Evolutionary conservation across 2,113 vertebrate species (phyloP).

Genomic region (Shinisaurus crocodilurus): DNA sequence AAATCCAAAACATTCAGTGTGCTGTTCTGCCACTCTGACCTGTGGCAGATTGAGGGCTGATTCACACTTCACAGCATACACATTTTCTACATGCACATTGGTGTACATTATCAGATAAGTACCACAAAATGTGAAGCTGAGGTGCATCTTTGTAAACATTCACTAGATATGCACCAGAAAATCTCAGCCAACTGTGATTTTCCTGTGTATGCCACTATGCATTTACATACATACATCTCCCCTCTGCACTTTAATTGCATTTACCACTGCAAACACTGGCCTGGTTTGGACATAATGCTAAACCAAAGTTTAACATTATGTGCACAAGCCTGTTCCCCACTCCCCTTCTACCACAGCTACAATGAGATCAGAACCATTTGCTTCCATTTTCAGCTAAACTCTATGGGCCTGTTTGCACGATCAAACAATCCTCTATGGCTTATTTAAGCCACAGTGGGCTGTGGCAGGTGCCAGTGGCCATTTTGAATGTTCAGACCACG

Average conservation of each 20-base stretch:
- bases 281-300: not conserved
- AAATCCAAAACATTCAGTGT: not conserved
- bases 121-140: not conserved
- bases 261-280: not conserved
- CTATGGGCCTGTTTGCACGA: too few relatives aligned
- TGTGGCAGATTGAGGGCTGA: not conserved
- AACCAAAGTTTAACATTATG: not conserved
- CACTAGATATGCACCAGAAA: not conserved
- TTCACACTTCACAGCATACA: not conserved
- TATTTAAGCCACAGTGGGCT: too few relatives aligned
- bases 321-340: not conserved
- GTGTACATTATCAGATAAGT: not conserved
- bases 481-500: too few relatives aligned
- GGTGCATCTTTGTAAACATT: not conserved
- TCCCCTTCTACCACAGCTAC: not conserved
- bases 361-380: not conserved
- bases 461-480: too few relatives aligned
- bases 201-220: not conserved
- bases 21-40: not conserved
- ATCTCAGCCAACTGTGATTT: too few relatives aligned
- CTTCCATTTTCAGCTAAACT: not conserved
- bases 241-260: not conserved
- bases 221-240: not conserved
- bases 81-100: not conserved
- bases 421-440: too few relatives aligned